Percentiles rank a stretch among this genome's conserved stretches.
phyloP scores from a whole-genome alignment of 1,140 invertebrate species.

The Drosophila erecta region DNA sequence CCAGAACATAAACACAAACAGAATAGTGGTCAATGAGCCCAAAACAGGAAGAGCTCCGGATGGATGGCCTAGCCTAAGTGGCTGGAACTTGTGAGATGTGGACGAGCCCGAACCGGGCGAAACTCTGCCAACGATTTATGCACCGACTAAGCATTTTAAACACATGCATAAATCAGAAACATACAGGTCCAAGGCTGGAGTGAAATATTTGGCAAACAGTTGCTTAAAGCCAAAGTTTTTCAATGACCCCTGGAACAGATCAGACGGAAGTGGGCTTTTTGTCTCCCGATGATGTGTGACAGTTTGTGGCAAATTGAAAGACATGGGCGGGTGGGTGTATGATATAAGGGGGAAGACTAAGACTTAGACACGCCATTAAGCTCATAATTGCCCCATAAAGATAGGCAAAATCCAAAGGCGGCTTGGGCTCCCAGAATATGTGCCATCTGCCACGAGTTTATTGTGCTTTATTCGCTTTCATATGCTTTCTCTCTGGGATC shows the following conservation, averaged over 20 bases:
- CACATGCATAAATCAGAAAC: constrained; percentile 65
- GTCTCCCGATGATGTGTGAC: constrained; percentile 55
- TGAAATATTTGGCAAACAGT: constrained; percentile 47
- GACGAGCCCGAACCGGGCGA: constrained; percentile 7
- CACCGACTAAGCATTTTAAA: constrained; percentile 53
- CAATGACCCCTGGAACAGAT: constrained; percentile 32
- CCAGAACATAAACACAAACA: constrained; percentile 51
- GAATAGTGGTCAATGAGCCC: constrained; percentile 47
- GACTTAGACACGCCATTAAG: constrained; percentile 45
- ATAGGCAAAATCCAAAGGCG: constrained; percentile 14
- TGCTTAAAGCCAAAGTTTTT: constrained; percentile 52
- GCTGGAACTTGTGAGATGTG: constrained; percentile 6
- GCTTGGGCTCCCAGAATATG: constrained; percentile 10
- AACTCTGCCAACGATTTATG: constrained; percentile 47
- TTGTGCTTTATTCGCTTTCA: constrained; percentile 76
- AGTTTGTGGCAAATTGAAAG: constrained; percentile 64
- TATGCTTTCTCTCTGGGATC: constrained; percentile 61
- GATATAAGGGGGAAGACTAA: not conserved
- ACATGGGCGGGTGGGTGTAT: not conserved
- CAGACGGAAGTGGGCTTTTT: constrained; percentile 6
- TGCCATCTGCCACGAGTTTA: constrained; percentile 64
- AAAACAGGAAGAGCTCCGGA: constrained; percentile 23
- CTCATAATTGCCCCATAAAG: constrained; percentile 68
- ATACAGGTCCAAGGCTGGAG: constrained; percentile 10
- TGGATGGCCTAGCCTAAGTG: constrained; percentile 40